Base-by-base conservation (phyloP, 1,140 invertebrate genomes). In the Colletes gigas region DNA sequence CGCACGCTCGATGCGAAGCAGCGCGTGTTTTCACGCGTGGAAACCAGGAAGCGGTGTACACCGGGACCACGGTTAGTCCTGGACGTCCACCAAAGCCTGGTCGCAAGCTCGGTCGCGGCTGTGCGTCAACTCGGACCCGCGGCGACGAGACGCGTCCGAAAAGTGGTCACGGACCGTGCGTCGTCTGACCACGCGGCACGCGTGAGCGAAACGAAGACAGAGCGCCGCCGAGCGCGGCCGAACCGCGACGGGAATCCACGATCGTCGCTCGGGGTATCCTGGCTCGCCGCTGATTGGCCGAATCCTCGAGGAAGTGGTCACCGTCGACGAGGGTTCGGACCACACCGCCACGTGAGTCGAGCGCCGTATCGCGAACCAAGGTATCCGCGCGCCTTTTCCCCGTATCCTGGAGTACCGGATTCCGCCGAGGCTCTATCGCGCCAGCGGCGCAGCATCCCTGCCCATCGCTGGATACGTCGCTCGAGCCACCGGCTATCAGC, bases 1-100 rank as follows among this genome's bases (percentile, higher is more conserved):
- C 91, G 91, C 92, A 92, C 91, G 91, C 87, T 92, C 90, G 87
- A 90, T 88, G 89, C 89, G 88, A 92, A 90, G 80, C 85, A 89
- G 81, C 89, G 89, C 85, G 89, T 86, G 79, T 77, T 89, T 88
- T 90, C 86, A 89, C 90, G 91, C 88, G 86, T 76, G 87, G 68
- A 84, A 78, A 88, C 41, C 76, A 82, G 57, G 81, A 87, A 87
- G 70, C 81, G 85, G 82, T 73, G 76, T 72, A 69, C 39, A 63
- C 76, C 85, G 70, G 74, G 82, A 83, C 47, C 62, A 68, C 77
- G 86, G 78, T 52, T 57, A 47, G 68, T 83, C 79, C 81, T 81
- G 85, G 83, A 80, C 39, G 65, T 78, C 59, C 84, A 81, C 54
- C 63, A 30, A 57, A 69, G 60, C 77, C 82, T 81, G 72, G 75